A percentile compares a stretch with the other conserved stretches of the same genome.
These are phyloP conservation scores for Nothoprocta perdicaria DNA, from an alignment of 2,113 vertebrate species.

Conservation along the genomic window DNA sequence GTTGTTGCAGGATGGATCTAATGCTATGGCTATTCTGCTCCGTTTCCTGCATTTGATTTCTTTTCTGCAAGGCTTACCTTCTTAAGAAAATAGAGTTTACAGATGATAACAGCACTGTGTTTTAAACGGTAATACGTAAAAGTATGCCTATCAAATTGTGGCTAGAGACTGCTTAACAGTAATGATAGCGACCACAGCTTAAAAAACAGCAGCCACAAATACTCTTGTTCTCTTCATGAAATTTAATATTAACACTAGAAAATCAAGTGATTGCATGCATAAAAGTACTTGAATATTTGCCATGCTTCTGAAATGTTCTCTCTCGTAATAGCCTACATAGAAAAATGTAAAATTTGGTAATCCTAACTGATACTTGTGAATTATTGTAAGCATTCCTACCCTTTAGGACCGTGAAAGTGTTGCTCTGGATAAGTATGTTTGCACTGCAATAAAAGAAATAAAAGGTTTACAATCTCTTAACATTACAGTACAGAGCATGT, in stretches of 20 bases:
- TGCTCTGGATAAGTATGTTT: background rate
- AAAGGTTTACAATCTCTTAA: background rate
- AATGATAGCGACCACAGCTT: background rate
- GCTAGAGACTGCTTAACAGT: background rate
- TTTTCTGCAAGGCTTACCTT: background rate
- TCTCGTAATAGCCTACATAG: fast-evolving
- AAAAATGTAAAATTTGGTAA: background rate
- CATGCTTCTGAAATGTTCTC: background rate
- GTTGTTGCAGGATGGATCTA: background rate
- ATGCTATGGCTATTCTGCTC: background rate
- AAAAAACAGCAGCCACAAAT: background rate
- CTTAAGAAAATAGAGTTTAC: background rate
- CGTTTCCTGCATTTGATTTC: background rate
- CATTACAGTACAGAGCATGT: background rate
- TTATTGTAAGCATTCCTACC: background rate
- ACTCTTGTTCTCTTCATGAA: background rate
- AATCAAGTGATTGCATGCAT: background rate
- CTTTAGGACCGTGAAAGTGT: background rate
- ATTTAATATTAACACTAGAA: background rate
- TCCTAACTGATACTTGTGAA: background rate
- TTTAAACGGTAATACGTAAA: background rate
- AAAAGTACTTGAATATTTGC: background rate
- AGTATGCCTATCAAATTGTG: background rate
- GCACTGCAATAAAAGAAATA: constrained; percentile 15
- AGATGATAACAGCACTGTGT: background rate